Percentiles rank a stretch among this genome's conserved stretches.
Evolutionary conservation across 2,797 vertebrate species (phyloP).

Genomic region (Halcyon smyrnensis): DNA sequence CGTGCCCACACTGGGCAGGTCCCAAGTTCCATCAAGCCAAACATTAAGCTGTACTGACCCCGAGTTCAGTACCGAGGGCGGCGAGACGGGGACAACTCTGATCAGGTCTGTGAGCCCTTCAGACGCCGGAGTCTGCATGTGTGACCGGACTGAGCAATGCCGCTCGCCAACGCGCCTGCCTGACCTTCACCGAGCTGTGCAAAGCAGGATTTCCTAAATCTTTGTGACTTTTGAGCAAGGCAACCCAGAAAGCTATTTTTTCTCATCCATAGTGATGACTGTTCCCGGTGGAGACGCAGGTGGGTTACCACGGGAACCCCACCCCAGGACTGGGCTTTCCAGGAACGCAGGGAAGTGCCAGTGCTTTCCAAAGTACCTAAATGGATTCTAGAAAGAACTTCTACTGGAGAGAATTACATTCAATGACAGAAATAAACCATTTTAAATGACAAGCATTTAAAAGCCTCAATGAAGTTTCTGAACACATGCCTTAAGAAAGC

Average conservation of each 20-base stretch:
- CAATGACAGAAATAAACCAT: neutral
- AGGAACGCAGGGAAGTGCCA: neutral
- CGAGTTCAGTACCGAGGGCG: neutral
- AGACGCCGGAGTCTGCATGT: neutral
- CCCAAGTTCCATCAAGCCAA: slow-evolving; percentile 16
- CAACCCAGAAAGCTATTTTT: neutral
- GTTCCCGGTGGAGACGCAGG: neutral
- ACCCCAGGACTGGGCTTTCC: neutral
- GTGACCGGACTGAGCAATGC: neutral
- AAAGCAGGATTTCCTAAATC: neutral
- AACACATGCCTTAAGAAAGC: neutral
- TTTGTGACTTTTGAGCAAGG: neutral
- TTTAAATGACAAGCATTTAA: neutral
- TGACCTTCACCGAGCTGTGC: slow-evolving; percentile 28
- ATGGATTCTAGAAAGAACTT: neutral
- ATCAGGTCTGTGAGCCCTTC: neutral
- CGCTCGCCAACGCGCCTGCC: neutral
- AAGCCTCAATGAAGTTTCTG: neutral
- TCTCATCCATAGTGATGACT: rapidly evolving
- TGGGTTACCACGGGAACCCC: neutral
- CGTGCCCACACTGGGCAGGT: neutral
- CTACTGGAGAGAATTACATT: neutral
- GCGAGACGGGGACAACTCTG: neutral
- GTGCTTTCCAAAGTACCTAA: neutral
- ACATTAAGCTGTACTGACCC: slow-evolving; percentile 9